Conservation (phyloP, 2,888 invertebrate species). For the Pelosia muscerda region DNA sequence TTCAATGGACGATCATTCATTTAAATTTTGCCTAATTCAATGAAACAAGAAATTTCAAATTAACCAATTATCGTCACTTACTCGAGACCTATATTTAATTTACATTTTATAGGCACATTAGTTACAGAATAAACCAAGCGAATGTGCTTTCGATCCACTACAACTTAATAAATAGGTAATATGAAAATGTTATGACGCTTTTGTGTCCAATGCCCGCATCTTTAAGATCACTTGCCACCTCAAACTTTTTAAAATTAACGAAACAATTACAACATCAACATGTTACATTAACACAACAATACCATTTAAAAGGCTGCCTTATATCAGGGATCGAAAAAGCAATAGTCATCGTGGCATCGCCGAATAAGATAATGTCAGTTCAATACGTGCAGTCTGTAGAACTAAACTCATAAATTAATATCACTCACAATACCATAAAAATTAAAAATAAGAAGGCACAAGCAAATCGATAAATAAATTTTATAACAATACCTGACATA, state of each 20-base stretch:
- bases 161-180: conserved; percentile 77
- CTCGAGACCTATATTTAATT: conserved; percentile 83
- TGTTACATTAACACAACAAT: conserved; percentile 70
- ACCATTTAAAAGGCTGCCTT: conserved; percentile 68
- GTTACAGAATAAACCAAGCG: conserved; percentile 84
- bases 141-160: conserved; percentile 84
- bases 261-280: conserved; percentile 78
- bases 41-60: conserved; percentile 74
- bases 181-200: conserved; percentile 72
- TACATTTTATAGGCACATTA: conserved; percentile 86
- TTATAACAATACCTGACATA: conserved; percentile 72
- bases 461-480: conserved; percentile 83
- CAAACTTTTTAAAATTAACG: conserved; percentile 70
- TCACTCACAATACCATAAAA: conserved; percentile 81
- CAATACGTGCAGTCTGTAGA: conserved; percentile 69
- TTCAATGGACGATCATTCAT: conserved; percentile 61
- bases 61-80: conserved; percentile 79
- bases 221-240: conserved; percentile 75
- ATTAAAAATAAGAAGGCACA: conserved; percentile 85
- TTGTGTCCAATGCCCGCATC: conserved; percentile 81
- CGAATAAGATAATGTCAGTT: conserved; percentile 73
- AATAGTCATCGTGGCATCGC: conserved; percentile 75
- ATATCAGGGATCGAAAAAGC: conserved; percentile 79
- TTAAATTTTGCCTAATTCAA: conserved; percentile 64
- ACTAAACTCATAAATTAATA: conserved; percentile 84